phyloP scores from a whole-genome alignment of 2,113 vertebrate species.

The Scomber japonicus region DNA sequence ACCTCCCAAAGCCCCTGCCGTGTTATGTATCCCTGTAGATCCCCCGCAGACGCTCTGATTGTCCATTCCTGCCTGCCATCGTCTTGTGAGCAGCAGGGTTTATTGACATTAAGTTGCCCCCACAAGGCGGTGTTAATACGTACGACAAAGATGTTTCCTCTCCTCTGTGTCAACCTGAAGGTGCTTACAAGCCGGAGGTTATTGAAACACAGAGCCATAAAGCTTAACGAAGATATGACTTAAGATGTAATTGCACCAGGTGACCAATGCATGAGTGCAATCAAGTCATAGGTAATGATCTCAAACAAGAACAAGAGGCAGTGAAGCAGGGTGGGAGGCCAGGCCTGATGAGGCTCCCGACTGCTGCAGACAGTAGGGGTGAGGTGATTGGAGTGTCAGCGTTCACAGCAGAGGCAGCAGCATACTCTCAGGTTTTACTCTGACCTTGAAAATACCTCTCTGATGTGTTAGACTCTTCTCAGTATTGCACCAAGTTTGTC shows the following conservation, averaged over 20 bases:
- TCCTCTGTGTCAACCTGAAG: slow-evolving; percentile 73
- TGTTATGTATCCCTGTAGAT: slow-evolving; percentile 77
- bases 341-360: slow-evolving; percentile 29
- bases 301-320: slow-evolving; percentile 61
- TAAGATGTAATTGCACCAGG: slow-evolving; percentile 64
- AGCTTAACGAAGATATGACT: slow-evolving; percentile 71
- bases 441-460: not conserved
- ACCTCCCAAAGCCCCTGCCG: slow-evolving; percentile 67
- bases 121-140: slow-evolving; percentile 77
- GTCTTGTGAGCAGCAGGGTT: slow-evolving; percentile 66
- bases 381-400: slow-evolving; percentile 6
- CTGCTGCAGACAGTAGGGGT: not conserved
- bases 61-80: slow-evolving; percentile 74
- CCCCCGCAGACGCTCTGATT: slow-evolving; percentile 76
- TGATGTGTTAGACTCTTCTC: not conserved
- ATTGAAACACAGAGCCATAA: slow-evolving; percentile 77
- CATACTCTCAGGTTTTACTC: not conserved
- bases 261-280: slow-evolving; percentile 75
- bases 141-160: slow-evolving; percentile 70
- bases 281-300: slow-evolving; percentile 73
- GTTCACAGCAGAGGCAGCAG: not conserved
- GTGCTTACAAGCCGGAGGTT: slow-evolving; percentile 72
- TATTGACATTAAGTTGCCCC: slow-evolving; percentile 82
- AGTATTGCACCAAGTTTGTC: not conserved
- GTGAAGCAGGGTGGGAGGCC: slow-evolving; percentile 30